phyloP scores from a whole-genome alignment of 2,797 vertebrate genomes.

The Alcedo atthis region DNA sequence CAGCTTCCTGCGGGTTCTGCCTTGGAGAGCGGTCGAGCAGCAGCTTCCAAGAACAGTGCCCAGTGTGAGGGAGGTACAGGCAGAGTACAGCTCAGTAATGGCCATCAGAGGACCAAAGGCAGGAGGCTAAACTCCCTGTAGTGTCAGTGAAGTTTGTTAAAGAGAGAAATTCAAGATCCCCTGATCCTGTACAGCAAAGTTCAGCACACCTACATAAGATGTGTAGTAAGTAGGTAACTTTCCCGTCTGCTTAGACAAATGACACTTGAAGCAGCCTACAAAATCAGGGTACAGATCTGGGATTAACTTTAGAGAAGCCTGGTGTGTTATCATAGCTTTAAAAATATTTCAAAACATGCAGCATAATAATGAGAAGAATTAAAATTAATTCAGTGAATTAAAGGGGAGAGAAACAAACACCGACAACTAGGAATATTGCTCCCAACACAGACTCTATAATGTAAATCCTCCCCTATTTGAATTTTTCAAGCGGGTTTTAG shows the following conservation, averaged over 20 bases:
- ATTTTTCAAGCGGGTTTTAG: constrained; percentile 18
- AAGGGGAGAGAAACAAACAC: background rate
- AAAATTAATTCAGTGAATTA: background rate
- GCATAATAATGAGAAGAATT: background rate
- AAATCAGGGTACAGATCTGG: background rate
- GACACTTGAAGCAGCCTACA: background rate
- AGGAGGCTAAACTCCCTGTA: background rate
- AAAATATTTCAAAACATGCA: background rate
- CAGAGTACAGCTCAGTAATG: background rate
- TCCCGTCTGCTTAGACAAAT: background rate
- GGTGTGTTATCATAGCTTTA: background rate
- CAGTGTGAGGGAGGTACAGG: background rate
- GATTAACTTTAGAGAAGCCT: background rate
- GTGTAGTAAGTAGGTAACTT: background rate
- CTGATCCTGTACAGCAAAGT: background rate
- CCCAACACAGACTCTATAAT: background rate
- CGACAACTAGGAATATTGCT: background rate
- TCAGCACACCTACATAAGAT: background rate
- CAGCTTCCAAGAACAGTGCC: background rate
- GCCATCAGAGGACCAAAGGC: fast-evolving
- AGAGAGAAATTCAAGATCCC: background rate
- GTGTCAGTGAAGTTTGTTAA: background rate
- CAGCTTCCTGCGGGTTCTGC: background rate
- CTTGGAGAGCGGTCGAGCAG: background rate
- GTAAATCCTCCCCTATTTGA: constrained; percentile 1